Percentiles rank a stretch among this genome's conserved stretches.
These are phyloP conservation scores for Nipponia nippon DNA, from an alignment of 2,113 vertebrate species.

Conservation along the genomic window DNA sequence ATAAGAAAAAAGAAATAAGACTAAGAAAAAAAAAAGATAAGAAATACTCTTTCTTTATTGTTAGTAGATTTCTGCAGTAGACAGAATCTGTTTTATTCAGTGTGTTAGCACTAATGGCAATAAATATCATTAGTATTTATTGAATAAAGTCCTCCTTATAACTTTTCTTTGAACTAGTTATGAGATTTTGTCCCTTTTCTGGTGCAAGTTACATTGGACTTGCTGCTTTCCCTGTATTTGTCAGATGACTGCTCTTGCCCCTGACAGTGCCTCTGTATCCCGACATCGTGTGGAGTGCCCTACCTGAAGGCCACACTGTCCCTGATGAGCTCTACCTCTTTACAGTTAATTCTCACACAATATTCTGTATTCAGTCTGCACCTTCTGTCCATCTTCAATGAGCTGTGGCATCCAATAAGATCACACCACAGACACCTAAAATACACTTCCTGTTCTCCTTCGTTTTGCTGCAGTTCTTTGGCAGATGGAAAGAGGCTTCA, in stretches of 20 bases:
- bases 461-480: not conserved
- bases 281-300: too few species aligned
- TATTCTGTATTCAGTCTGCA: not conserved
- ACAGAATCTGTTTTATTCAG: not conserved
- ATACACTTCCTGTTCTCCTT: not conserved
- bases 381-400: not conserved
- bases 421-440: not conserved
- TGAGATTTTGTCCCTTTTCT: not conserved
- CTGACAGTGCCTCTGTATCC: not conserved
- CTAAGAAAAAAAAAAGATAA: not conserved
- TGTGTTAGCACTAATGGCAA: not conserved
- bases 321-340: not conserved
- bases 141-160: not conserved
- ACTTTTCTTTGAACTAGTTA: not conserved
- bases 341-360: not conserved
- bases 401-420: not conserved
- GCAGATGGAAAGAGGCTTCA: not conserved
- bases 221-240: not conserved
- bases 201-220: not conserved
- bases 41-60: not conserved
- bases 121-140: not conserved
- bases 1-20: not conserved
- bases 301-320: not conserved
- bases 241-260: not conserved
- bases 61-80: not conserved